Evolutionary conservation across 2,797 vertebrate species (phyloP), one percentile per base, ranked within the genome.

Genomic region (Anabacerthia variegaticeps): DNA sequence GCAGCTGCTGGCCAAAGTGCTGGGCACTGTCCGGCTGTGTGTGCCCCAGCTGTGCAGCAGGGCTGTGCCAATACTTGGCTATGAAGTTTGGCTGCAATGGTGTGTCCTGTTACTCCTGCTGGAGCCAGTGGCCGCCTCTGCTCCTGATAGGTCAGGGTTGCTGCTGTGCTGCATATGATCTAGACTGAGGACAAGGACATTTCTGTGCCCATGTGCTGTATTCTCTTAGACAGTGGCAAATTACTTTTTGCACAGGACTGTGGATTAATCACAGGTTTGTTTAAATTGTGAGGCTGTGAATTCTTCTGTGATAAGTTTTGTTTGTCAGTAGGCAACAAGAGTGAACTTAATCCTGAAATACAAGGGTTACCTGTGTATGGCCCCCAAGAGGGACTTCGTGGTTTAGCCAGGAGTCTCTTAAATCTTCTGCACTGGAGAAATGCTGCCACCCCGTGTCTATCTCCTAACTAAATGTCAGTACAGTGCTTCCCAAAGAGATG

Each of bases 171-270:
- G 54, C 59, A 17, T 24, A 4, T 0, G 20, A 19, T 9, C 66
- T 13, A 30, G 27, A 1, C 16, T 10, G 61, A n/a, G 32, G 26
- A 24, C 28, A 19, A 21, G 67, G 44, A 28, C 0, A 0, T 23
- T 46, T 51, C 36, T 17, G 16, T 15, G 34, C 18, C 36, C 16
- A 0, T 6, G 24, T 23, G 26, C 51, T 59, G 0, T 12, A 1
- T 1, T 55, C 39, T n/a, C 51, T 44, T 59, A 4, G 7, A 23
- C 68, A 54, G 78, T 13, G 39, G 26, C 36, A 17, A 54, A 30
- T 6, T 11, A 2, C 7, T 39, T 61, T 61, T 48, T n/a, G 37
- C 27, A 32, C 37, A 74, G 17, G 15, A 34, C 41, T 36, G 39
- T 15, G 63, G 41, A 21, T 37, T 62, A 28, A 44, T 23, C 21